Evolutionary conservation across 2,888 invertebrate genomes (phyloP).

Genomic region (Orchesella flavescens): DNA sequence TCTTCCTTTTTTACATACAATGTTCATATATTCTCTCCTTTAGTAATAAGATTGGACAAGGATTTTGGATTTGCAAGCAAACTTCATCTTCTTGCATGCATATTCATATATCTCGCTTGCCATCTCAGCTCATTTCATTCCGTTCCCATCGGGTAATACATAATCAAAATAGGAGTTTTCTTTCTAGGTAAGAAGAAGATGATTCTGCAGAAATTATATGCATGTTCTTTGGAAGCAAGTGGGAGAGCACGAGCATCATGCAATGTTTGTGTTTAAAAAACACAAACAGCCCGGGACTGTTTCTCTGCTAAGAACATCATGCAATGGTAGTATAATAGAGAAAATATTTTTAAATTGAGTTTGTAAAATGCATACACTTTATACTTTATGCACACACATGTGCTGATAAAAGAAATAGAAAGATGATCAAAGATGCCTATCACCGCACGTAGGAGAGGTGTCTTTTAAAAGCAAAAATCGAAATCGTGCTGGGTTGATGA

Average conservation of each 20-base stretch:
- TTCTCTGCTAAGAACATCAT: no score
- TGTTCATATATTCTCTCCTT: no score
- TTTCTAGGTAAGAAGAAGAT: slow-evolving; percentile 29
- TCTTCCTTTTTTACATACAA: neutral
- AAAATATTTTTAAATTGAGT: neutral
- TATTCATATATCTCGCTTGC: no score
- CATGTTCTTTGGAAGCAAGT: neutral
- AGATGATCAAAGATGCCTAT: neutral
- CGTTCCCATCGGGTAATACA: no score
- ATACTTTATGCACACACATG: no score
- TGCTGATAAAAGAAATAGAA: neutral
- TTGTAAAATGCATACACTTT: no score
- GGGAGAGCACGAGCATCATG: slow-evolving; percentile 14
- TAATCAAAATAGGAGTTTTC: neutral
- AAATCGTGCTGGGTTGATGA: slow-evolving; percentile 37
- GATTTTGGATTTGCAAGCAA: no score
- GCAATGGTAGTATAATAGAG: neutral
- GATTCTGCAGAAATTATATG: slow-evolving; percentile 19
- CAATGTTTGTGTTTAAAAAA: no score
- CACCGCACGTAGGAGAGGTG: neutral
- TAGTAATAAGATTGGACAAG: no score
- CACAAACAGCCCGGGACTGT: no score
- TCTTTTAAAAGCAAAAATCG: slow-evolving; percentile 1
- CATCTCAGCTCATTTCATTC: no score
- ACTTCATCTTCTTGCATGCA: no score